phyloP scores from a whole-genome alignment of 1,140 invertebrate genomes.

The Drosophila arawakana region DNA sequence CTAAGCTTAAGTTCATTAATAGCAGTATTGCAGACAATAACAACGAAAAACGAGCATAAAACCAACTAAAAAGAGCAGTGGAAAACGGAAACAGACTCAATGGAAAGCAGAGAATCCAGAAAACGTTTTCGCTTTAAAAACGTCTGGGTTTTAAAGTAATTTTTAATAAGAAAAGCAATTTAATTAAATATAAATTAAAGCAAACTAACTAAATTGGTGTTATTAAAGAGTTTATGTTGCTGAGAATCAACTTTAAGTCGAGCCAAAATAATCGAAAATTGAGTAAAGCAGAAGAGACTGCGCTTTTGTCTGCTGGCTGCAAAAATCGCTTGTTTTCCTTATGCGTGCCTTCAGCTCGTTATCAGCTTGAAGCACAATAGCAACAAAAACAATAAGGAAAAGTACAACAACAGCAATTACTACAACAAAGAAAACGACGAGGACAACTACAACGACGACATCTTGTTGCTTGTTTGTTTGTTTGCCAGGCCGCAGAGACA shows the following conservation, averaged over 20 bases:
- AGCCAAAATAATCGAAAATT: constrained; percentile 4
- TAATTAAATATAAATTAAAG: neutral
- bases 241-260: neutral
- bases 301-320: constrained; percentile 35
- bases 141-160: neutral
- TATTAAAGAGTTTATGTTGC: neutral
- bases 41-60: constrained; percentile 9
- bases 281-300: constrained; percentile 19
- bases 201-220: neutral
- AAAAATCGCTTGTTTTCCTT: constrained; percentile 33
- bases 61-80: constrained; percentile 15
- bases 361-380: constrained; percentile 34
- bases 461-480: constrained; percentile 47
- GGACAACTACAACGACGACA: neutral
- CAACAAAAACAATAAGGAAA: neutral
- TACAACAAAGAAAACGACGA: constrained; percentile 6
- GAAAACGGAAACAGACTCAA: constrained; percentile 2
- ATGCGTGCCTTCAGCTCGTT: constrained; percentile 39
- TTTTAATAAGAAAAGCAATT: neutral
- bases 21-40: constrained; percentile 40
- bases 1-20: constrained; percentile 48
- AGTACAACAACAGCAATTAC: constrained; percentile 7
- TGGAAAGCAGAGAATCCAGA: neutral
- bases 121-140: constrained; percentile 4
- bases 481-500: constrained; percentile 52